Conservation (phyloP, 2,888 invertebrate genomes). For the Mylabris sibirica region DNA sequence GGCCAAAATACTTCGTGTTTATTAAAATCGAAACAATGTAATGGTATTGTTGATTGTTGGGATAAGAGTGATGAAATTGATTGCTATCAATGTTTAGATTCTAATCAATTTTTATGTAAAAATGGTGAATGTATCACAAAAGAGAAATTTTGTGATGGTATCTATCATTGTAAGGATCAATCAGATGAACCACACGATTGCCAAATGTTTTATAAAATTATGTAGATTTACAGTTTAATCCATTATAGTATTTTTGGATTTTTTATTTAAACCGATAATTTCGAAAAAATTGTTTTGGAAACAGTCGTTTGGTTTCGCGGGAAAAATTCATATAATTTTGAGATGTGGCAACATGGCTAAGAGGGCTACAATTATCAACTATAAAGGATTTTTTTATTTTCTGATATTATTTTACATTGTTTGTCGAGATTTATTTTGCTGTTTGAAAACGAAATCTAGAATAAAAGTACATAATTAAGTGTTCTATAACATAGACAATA, state of each 20-base stretch:
- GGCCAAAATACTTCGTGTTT: slow-evolving; percentile 78
- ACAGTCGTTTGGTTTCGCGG: no score
- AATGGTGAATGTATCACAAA: slow-evolving; percentile 70
- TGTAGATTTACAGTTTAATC: not conserved
- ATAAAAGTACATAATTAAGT: no score
- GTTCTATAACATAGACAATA: no score
- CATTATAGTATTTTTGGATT: not conserved
- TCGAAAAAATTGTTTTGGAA: no score
- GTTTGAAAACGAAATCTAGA: no score
- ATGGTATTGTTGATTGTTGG: slow-evolving; percentile 80
- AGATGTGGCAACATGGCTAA: no score
- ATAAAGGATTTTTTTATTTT: no score
- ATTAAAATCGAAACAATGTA: slow-evolving; percentile 72
- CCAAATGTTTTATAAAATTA: slow-evolving; percentile 17
- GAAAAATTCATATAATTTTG: no score
- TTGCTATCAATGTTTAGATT: slow-evolving; percentile 67
- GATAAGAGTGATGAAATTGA: slow-evolving; percentile 78
- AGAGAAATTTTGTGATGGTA: slow-evolving; percentile 70
- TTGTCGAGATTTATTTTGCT: no score
- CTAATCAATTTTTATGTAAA: slow-evolving; percentile 60
- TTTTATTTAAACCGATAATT: not conserved
- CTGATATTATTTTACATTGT: no score
- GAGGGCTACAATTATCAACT: no score
- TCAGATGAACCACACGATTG: slow-evolving; percentile 74
- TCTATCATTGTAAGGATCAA: slow-evolving; percentile 70